Evolutionary conservation across 2,113 vertebrate genomes (phyloP).

Genomic region (Acinonyx jubatus): DNA sequence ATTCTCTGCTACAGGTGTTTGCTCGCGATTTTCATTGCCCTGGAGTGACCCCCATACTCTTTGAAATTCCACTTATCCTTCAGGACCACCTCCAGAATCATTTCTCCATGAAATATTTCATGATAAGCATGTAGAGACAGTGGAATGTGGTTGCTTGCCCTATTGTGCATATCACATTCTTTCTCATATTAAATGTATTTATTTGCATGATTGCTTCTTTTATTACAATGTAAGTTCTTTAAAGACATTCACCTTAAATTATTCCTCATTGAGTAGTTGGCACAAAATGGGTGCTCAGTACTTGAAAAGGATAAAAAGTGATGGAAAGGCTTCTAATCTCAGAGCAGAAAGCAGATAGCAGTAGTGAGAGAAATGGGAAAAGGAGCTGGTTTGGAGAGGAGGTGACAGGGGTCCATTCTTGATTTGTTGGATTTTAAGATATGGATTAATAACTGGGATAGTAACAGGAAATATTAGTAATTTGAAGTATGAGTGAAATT

Average conservation of each 20-base stretch:
- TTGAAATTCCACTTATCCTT: background rate
- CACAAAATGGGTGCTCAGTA: background rate
- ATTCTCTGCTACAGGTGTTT: background rate
- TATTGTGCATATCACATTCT: background rate
- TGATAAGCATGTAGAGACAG: background rate
- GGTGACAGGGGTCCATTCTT: background rate
- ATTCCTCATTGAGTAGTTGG: background rate
- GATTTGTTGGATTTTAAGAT: background rate
- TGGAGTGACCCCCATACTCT: background rate
- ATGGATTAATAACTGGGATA: background rate
- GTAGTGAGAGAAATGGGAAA: background rate
- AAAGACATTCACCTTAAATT: background rate
- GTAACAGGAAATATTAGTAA: background rate
- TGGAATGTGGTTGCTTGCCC: background rate
- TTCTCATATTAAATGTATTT: conserved; percentile 5
- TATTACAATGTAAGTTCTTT: background rate
- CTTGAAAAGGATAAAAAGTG: background rate
- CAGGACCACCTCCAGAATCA: background rate
- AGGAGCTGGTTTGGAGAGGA: background rate
- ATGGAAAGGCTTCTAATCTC: background rate
- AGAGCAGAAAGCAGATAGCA: background rate
- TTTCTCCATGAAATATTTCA: background rate
- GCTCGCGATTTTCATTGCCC: background rate
- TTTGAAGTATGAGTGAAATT: background rate
- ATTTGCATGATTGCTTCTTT: conserved; percentile 21